These are phyloP conservation scores for Spisula solida DNA, from an alignment of 2,888 invertebrate genomes.

Conservation along the genomic window DNA sequence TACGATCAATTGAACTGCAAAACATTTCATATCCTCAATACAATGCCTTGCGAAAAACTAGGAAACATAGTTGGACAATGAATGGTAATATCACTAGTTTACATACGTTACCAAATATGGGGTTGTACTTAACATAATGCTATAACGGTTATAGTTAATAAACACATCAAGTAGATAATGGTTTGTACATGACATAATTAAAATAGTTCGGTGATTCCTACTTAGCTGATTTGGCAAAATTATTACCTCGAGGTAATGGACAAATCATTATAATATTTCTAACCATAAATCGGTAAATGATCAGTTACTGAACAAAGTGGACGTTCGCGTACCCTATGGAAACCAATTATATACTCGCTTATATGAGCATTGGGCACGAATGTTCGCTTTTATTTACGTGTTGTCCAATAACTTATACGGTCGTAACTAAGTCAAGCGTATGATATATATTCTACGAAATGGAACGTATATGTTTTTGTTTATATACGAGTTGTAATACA, in stretches of 20 bases:
- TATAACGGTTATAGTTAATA: too few relatives aligned
- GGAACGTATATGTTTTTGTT: background rate
- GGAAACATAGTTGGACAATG: too few relatives aligned
- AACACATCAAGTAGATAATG: too few relatives aligned
- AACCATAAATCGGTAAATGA: background rate
- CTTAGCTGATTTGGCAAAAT: background rate
- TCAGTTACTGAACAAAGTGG: background rate
- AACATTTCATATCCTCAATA: too few relatives aligned
- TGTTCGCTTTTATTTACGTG: slow-evolving; percentile 1
- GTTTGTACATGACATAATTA: too few relatives aligned
- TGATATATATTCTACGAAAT: background rate
- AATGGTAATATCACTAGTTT: too few relatives aligned
- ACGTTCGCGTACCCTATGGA: background rate
- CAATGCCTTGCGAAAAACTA: too few relatives aligned
- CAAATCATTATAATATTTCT: background rate
- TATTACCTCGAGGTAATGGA: background rate
- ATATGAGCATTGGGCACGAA: background rate
- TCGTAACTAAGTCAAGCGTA: background rate
- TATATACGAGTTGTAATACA: background rate
- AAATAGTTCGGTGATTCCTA: too few relatives aligned
- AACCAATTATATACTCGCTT: background rate
- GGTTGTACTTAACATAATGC: too few relatives aligned
- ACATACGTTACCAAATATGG: too few relatives aligned
- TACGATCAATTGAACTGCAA: too few relatives aligned
- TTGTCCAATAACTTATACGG: background rate